Conservation (phyloP, 1,140 invertebrate species). For the Polypedilum pembai region DNA sequence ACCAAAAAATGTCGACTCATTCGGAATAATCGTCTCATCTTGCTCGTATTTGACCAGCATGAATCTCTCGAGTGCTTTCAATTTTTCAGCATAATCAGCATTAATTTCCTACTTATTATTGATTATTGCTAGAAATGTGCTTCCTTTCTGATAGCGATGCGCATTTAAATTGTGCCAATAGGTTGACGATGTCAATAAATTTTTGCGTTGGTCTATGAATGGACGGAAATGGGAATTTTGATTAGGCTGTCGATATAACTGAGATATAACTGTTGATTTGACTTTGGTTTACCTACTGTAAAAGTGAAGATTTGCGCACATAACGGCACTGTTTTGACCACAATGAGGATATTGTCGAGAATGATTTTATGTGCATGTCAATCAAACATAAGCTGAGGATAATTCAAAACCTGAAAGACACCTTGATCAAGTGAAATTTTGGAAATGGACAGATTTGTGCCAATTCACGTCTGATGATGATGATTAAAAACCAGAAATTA, state of each 20-base stretch:
- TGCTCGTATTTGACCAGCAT: background rate
- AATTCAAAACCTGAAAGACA: background rate
- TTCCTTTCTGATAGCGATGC: constrained; percentile 65
- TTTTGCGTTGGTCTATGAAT: constrained; percentile 61
- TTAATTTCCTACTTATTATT: constrained; percentile 81
- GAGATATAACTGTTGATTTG: too few species aligned
- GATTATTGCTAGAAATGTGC: constrained; percentile 89
- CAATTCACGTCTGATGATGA: constrained; percentile 56
- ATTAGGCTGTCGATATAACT: too few species aligned
- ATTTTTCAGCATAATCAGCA: constrained; percentile 60
- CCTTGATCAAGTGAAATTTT: constrained; percentile 88
- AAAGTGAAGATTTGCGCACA: background rate
- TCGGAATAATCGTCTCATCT: background rate
- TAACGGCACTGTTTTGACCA: background rate
- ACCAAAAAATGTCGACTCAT: background rate
- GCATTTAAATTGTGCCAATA: constrained; percentile 97
- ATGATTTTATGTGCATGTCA: too few species aligned
- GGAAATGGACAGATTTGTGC: constrained; percentile 84
- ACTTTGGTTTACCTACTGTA: background rate
- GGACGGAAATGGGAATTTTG: too few species aligned
- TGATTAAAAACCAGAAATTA: background rate
- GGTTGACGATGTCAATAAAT: constrained; percentile 80
- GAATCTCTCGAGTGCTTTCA: constrained; percentile 64
- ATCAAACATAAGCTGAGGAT: too few species aligned
- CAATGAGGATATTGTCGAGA: background rate